Conservation (phyloP, 2,888 invertebrate species). For the Philereme transversata region DNA sequence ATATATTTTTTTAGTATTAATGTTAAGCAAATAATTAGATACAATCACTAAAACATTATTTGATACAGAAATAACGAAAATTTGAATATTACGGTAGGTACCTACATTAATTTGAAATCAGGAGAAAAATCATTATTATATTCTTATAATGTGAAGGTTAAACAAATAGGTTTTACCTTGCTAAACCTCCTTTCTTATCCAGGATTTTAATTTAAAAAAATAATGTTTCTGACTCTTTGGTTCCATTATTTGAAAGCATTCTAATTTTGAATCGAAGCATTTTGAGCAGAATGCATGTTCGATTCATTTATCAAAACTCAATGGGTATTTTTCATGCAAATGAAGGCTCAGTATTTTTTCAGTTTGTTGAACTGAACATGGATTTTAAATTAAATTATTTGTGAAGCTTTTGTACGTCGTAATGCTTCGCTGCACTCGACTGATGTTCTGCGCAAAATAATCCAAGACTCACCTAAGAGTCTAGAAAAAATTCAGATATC, state of each 20-base stretch:
- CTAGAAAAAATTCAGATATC: too few relatives aligned
- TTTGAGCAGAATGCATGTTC: not conserved
- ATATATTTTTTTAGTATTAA: too few relatives aligned
- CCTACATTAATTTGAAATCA: too few relatives aligned
- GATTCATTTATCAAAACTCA: not conserved
- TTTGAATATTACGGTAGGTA: too few relatives aligned
- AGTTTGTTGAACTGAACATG: conserved; percentile 21
- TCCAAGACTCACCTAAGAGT: not conserved
- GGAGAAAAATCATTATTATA: too few relatives aligned
- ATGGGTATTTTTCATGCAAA: conserved; percentile 12
- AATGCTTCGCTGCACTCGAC: conserved; percentile 21
- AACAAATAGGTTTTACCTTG: not conserved
- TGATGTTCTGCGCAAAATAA: conserved; percentile 23
- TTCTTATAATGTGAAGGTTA: too few relatives aligned
- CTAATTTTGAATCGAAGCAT: not conserved
- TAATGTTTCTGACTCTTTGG: too few relatives aligned
- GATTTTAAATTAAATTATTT: conserved; percentile 24
- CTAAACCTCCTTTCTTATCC: too few relatives aligned
- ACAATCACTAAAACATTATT: too few relatives aligned
- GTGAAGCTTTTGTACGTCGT: conserved; percentile 16
- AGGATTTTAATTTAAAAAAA: too few relatives aligned
- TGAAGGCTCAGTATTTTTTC: conserved; percentile 13
- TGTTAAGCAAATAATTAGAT: too few relatives aligned
- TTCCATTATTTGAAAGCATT: not conserved
- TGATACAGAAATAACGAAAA: too few relatives aligned